Conservation (phyloP, 2,888 invertebrate species). For the Caenorhabditis virilis region DNA sequence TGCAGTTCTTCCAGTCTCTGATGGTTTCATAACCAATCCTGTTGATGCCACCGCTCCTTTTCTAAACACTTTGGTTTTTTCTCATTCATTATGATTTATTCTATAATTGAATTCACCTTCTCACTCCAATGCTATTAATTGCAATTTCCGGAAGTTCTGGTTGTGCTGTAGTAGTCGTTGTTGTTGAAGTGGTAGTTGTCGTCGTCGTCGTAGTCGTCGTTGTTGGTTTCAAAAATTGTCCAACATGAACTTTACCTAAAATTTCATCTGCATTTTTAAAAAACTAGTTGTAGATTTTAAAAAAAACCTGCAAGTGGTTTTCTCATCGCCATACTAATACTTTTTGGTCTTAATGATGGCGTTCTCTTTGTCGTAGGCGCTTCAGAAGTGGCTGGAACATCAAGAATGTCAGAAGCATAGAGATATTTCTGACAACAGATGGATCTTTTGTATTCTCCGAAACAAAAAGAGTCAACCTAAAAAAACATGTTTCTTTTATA, state of each 20-base stretch:
- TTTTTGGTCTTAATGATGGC: conserved; percentile 15
- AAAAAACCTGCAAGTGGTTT: conserved; percentile 5
- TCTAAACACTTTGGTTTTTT: conserved; percentile 9
- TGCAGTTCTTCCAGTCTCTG: conserved; percentile 22
- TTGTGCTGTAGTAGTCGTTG: conserved; percentile 9
- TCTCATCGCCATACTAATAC: conserved; percentile 33
- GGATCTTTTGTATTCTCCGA: conserved; percentile 44
- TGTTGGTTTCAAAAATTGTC: conserved; percentile 22
- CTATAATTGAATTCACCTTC: conserved; percentile 12
- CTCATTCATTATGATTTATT: not conserved
- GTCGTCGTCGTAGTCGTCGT: too few relatives aligned
- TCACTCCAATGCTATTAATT: conserved; percentile 36
- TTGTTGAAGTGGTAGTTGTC: conserved; percentile 9
- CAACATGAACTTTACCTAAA: conserved; percentile 26
- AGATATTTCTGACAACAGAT: conserved; percentile 53
- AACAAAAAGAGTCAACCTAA: conserved; percentile 48
- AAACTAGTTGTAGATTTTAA: not conserved
- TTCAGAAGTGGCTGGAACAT: conserved; percentile 12
- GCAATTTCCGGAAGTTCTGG: conserved; percentile 28
- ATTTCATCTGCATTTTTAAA: too few relatives aligned
- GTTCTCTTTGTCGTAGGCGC: not conserved
- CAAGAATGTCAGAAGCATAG: conserved; percentile 37
- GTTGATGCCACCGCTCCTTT: conserved; percentile 14
- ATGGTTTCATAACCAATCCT: conserved; percentile 13
- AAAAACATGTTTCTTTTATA: not conserved